These are phyloP conservation scores for Corvus cornix DNA, from an alignment of 2,113 vertebrate species.

Conservation along the genomic window DNA sequence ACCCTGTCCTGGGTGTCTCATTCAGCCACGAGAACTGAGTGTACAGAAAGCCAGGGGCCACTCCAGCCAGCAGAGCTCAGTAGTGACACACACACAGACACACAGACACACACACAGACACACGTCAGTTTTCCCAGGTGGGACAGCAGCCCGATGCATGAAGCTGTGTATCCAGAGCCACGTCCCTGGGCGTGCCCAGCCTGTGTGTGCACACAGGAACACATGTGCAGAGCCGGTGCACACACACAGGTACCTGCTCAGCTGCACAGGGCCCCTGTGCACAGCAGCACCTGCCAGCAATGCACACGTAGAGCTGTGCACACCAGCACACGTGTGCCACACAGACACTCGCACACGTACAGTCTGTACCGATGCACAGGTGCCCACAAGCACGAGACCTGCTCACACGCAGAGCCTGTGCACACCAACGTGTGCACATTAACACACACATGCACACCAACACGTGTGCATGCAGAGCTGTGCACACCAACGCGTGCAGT, in stretches of 20 bases:
- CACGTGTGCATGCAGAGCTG: no score
- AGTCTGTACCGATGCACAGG: accelerated
- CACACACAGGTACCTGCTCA: background rate
- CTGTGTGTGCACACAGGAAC: background rate
- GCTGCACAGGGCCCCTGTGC: background rate
- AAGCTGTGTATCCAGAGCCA: background rate
- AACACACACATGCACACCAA: background rate
- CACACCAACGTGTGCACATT: background rate
- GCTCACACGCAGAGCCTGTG: background rate
- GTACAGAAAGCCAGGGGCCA: background rate
- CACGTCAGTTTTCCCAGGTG: background rate
- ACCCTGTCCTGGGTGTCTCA: accelerated
- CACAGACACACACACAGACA: no score
- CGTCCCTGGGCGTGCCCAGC: accelerated
- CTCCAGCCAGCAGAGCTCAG: conserved; percentile 1
- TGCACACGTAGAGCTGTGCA: accelerated
- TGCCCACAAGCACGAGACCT: background rate
- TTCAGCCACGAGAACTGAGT: accelerated
- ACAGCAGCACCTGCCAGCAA: background rate
- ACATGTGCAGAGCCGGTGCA: accelerated
- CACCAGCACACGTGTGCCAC: background rate
- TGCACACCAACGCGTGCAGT: no score
- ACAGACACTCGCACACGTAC: accelerated
- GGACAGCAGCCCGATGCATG: background rate
- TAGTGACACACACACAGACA: background rate